Base-by-base conservation (phyloP, 2,888 invertebrate genomes). In the Ochropleura leucogaster region DNA sequence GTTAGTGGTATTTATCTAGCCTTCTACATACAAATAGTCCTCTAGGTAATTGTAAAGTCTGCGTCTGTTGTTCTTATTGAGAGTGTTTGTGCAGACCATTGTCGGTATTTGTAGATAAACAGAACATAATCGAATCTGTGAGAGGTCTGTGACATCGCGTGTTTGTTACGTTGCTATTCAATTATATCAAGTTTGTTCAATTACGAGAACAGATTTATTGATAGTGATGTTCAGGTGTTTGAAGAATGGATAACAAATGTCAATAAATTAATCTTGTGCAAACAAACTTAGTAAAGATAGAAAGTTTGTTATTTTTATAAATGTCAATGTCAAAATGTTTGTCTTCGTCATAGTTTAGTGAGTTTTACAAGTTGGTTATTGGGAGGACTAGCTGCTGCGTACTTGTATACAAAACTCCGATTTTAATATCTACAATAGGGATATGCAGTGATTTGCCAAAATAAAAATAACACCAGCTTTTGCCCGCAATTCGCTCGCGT, bases 81-180 rank as follows among this genome's bases (percentile, higher is more conserved):
- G 69, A 67, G 55, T 69, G 68, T 80, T 84, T 67, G 74, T 49
- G 53, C 55, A 30, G 3, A 42, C 30, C 40, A 62, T 84, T 76
- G 72, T 63, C 55, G 20, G 42, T 67, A 67, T 69, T 79, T 72
- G 71, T 63, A 10, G 16, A 20, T 64, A 70, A 85, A 85, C 68
- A 77, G 42, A 68, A 73, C 63, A 55, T 82, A 77, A 85, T 83
- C 44, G 57, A 82, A 55, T 85, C 66, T 62, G 47, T 60, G 59
- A 72, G 68, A 69, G 59, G 59, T 51, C 60, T 51, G 51, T 49
- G 74, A 72, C 77, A 63, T 47, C n/a, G 53, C 44, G 42, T 65
- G 69, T 65, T 74, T 74, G 68, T 72, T 74, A 70, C 68, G 62
- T 57, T 66, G 53, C 30, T 64, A 77, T 82, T 74, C 47, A 72